Evolutionary conservation across 2,888 invertebrate genomes (phyloP).

Genomic region (Harpalus rufipes): DNA sequence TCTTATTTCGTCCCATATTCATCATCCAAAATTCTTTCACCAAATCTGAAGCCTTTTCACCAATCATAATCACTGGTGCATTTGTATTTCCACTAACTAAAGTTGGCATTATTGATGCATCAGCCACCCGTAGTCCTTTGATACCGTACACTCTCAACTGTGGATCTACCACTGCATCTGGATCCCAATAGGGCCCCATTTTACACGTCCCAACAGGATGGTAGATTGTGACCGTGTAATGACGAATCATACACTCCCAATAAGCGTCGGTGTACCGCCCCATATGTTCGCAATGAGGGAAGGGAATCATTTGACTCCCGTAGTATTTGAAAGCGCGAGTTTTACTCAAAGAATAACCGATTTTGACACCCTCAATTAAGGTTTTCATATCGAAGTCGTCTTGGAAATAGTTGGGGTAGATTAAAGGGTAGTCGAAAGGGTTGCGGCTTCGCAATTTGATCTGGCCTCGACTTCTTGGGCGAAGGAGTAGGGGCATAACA

Average conservation of each 20-base stretch:
- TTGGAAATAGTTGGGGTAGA: conserved; percentile 94
- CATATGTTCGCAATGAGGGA: conserved; percentile 87
- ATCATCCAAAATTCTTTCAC: conserved; percentile 91
- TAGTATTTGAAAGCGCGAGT: conserved; percentile 88
- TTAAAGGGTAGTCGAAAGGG: conserved; percentile 92
- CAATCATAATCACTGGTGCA: conserved; percentile 93
- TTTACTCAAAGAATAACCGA: conserved; percentile 88
- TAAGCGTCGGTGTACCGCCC: conserved; percentile 86
- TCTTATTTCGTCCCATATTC: conserved; percentile 72
- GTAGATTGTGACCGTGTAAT: conserved; percentile 91
- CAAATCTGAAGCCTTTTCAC: conserved; percentile 92
- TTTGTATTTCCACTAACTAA: conserved; percentile 92
- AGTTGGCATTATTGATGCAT: conserved; percentile 93
- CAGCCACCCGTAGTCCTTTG: conserved; percentile 88
- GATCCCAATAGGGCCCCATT: conserved; percentile 94
- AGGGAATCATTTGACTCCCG: conserved; percentile 86
- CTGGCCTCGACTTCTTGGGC: conserved; percentile 90
- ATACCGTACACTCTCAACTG: conserved; percentile 89
- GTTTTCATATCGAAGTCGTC: conserved; percentile 89
- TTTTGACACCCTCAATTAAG: conserved; percentile 91
- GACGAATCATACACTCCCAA: conserved; percentile 93
- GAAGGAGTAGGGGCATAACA: conserved; percentile 89
- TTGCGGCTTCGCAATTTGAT: conserved; percentile 90
- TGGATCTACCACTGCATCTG: conserved; percentile 90
- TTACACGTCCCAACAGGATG: conserved; percentile 93